Evolutionary conservation across 2,113 vertebrate genomes (phyloP), one percentile per base, ranked within the genome.

Genomic region (Solea senegalensis): DNA sequence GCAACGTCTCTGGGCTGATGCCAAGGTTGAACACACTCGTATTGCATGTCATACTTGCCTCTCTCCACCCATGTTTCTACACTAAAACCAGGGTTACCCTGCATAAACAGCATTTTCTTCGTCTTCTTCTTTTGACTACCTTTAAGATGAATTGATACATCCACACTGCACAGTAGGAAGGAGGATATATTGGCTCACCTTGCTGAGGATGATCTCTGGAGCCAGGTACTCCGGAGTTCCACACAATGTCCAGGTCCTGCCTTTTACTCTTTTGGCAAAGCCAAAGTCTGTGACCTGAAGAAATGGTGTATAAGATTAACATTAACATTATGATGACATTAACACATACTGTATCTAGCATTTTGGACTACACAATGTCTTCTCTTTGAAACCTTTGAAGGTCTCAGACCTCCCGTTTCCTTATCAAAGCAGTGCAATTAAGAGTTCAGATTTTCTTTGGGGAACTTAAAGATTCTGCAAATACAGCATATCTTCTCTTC

Each of bases 161-260:
- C 3, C 34, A 34, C 34, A 6, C 34, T 34, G 34, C 34, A 34
- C 34, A 34, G 34, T 6, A 34, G 34, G 34, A 34, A 34, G 5
- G 5, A 34, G 21, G 21, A 21, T 21, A 1, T 21, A 21, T 21
- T 21, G 21, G 4, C 52, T 73, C 80, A 97, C 98, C 97, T 99
- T 99, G 96, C 97, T 99, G 89, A 99, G 96, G 92, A 99, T 99
- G 91, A 99, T 99, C 93, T 99, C 98, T 83, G 97, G 98, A 86
- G 98, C 98, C 91, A 99, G 88, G 82, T 99, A 99, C 91, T 99
- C 98, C 83, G 98, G 98, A 85, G 98, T 99, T 57, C 98, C 98
- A 91, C 98, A 99, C 93, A 99, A 94, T 78, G 98, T 99, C 98
- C 98, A 99, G 82, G 98, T 99, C 92, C 98, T 95, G 79, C 98